Evolutionary conservation across 2,888 invertebrate species (phyloP).

Genomic region (Heliothis peltigera): DNA sequence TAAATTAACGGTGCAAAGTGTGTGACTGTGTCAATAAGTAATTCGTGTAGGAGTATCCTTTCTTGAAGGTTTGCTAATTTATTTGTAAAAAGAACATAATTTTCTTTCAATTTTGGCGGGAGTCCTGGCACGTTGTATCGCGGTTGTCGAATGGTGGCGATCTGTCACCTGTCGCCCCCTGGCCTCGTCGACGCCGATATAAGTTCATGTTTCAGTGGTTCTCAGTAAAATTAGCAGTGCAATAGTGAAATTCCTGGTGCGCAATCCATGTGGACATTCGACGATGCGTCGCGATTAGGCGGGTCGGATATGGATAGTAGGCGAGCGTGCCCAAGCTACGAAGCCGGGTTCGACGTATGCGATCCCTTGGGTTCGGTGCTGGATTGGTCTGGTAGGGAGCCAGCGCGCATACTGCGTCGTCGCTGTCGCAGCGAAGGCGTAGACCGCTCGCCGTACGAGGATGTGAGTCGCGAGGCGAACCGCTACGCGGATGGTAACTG

Average conservation of each 20-base stretch:
- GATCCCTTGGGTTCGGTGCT: slow-evolving; percentile 83
- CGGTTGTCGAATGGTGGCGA: slow-evolving; percentile 78
- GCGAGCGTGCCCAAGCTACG: slow-evolving; percentile 84
- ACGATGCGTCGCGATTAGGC: slow-evolving; percentile 82
- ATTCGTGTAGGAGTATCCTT: slow-evolving; percentile 56
- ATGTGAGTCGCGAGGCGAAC: slow-evolving; percentile 78
- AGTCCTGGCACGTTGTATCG: slow-evolving; percentile 80
- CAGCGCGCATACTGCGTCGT: slow-evolving; percentile 84
- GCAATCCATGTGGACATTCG: slow-evolving; percentile 82
- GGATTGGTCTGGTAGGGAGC: slow-evolving; percentile 80
- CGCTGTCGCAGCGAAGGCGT: slow-evolving; percentile 88
- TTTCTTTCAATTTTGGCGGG: slow-evolving; percentile 87
- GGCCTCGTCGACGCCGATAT: slow-evolving; percentile 78
- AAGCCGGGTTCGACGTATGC: slow-evolving; percentile 86
- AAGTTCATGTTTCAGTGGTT: slow-evolving; percentile 79
- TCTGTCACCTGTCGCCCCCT: slow-evolving; percentile 83
- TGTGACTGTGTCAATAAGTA: slow-evolving; percentile 47
- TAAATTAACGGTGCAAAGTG: slow-evolving; percentile 59
- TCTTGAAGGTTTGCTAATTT: slow-evolving; percentile 63
- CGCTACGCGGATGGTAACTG: slow-evolving; percentile 75
- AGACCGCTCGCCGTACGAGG: slow-evolving; percentile 87
- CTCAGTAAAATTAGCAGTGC: slow-evolving; percentile 84
- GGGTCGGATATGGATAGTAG: slow-evolving; percentile 86
- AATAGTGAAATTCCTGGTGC: slow-evolving; percentile 80
- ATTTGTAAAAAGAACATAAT: slow-evolving; percentile 72